These are phyloP conservation scores for Cardiocondyla obscurior DNA, from an alignment of 1,140 invertebrate genomes.

Conservation along the genomic window DNA sequence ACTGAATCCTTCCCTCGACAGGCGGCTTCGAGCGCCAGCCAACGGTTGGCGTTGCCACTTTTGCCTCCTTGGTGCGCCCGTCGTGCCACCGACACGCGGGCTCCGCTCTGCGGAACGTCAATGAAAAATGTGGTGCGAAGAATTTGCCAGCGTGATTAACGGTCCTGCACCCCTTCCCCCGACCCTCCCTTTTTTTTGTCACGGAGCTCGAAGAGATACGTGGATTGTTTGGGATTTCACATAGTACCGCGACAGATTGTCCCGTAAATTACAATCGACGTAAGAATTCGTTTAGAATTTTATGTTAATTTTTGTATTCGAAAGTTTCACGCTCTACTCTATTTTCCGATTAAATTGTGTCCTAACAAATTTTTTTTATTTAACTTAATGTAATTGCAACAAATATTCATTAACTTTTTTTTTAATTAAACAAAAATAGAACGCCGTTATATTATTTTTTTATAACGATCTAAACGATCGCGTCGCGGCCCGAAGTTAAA, in stretches of 20 bases:
- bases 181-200: slow-evolving; percentile 11
- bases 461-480: neutral
- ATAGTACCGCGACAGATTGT: neutral
- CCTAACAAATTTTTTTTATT: neutral
- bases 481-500: neutral
- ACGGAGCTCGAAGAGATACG: slow-evolving; percentile 6
- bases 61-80: slow-evolving; percentile 48
- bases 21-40: slow-evolving; percentile 59
- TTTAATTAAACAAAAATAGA: neutral
- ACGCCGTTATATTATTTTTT: neutral
- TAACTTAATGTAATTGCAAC: neutral
- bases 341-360: neutral
- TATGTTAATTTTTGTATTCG: neutral
- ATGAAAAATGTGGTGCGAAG: slow-evolving; percentile 52
- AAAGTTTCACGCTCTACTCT: neutral
- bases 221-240: slow-evolving; percentile 59
- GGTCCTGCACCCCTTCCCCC: neutral
- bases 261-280: neutral
- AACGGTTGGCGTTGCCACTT: slow-evolving; percentile 48
- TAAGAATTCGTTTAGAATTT: neutral
- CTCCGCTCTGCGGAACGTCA: slow-evolving; percentile 56
- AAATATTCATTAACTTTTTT: neutral
- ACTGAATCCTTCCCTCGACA: slow-evolving; percentile 73
- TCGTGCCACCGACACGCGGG: slow-evolving; percentile 54
- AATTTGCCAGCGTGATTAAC: slow-evolving; percentile 63